A percentile compares a stretch with the other conserved stretches of the same genome.
These are phyloP conservation scores for Lagodon rhomboides DNA, from an alignment of 2,797 vertebrate genomes.

Conservation along the genomic window DNA sequence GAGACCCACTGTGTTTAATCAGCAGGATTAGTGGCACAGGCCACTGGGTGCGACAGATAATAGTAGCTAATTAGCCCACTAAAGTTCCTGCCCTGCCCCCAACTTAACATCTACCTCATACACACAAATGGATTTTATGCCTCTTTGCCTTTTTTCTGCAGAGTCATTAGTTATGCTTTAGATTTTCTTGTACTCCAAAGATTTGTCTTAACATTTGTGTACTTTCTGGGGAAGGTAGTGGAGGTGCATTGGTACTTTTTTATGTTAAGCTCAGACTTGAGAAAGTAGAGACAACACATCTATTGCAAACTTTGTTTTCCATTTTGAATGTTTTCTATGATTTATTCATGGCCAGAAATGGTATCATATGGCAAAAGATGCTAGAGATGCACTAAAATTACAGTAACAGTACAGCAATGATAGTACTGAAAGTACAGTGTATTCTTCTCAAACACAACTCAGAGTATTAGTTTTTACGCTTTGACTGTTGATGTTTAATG, in stretches of 20 bases:
- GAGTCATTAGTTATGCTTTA: slow-evolving; percentile 53
- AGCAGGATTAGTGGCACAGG: slow-evolving; percentile 74
- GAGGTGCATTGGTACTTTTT: slow-evolving; percentile 24
- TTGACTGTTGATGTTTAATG: no score
- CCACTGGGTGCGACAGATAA: slow-evolving; percentile 78
- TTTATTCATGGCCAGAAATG: slow-evolving; percentile 43
- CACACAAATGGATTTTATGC: slow-evolving; percentile 77
- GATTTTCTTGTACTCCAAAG: slow-evolving; percentile 20
- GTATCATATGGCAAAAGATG: background rate
- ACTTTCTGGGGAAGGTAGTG: slow-evolving; percentile 7
- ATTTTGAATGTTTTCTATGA: slow-evolving; percentile 58
- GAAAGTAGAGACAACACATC: slow-evolving; percentile 57
- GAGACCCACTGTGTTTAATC: slow-evolving; percentile 77
- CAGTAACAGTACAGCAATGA: no score
- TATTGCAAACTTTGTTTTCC: slow-evolving; percentile 71
- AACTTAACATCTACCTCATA: slow-evolving; percentile 73
- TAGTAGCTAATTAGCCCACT: slow-evolving; percentile 80
- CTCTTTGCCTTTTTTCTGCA: slow-evolving; percentile 58
- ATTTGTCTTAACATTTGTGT: slow-evolving; percentile 19
- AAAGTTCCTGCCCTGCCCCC: slow-evolving; percentile 73
- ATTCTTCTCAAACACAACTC: no score
- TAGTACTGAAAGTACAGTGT: no score
- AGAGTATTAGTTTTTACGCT: no score
- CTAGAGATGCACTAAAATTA: no score
- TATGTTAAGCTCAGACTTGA: slow-evolving; percentile 47